phyloP scores from a whole-genome alignment of 2,113 vertebrate genomes.

The Stercorarius parasiticus region DNA sequence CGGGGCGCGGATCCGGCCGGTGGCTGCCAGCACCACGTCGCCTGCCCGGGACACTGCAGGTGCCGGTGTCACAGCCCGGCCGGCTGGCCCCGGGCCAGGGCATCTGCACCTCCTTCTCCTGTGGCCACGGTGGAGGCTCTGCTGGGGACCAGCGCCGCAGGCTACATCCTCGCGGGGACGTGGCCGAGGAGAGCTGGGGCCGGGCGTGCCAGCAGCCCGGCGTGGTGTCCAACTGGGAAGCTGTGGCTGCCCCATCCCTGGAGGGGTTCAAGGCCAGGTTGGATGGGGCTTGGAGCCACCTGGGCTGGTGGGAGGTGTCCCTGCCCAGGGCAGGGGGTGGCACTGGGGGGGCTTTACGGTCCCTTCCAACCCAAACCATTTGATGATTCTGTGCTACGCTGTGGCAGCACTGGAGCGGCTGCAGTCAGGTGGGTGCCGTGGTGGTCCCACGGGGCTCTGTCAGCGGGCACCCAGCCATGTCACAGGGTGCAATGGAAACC shows the following conservation, averaged over 20 bases:
- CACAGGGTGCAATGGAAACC: not conserved
- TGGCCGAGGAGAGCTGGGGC: not conserved
- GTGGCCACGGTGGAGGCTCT: not conserved
- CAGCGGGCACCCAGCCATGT: not conserved
- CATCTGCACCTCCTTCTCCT: not conserved
- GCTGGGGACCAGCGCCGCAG: not conserved
- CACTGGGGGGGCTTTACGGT: too few species aligned
- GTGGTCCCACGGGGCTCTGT: not conserved
- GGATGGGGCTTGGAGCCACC: too few species aligned
- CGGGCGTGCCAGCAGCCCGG: not conserved
- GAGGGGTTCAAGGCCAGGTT: too few species aligned
- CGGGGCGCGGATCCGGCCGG: fast-evolving
- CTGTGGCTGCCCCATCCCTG: too few species aligned
- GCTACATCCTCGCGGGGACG: not conserved
- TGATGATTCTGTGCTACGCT: not conserved
- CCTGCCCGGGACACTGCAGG: not conserved
- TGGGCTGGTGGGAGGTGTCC: too few species aligned
- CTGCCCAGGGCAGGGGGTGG: too few species aligned
- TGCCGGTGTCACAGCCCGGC: not conserved
- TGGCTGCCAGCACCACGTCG: fast-evolving
- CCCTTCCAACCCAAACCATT: not conserved
- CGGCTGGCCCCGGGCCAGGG: not conserved
- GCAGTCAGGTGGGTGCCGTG: not conserved
- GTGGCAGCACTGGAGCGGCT: not conserved
- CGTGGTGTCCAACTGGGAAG: too few species aligned